These are phyloP conservation scores for Pardosa pseudoannulata DNA, from an alignment of 2,888 invertebrate species.

Conservation along the genomic window DNA sequence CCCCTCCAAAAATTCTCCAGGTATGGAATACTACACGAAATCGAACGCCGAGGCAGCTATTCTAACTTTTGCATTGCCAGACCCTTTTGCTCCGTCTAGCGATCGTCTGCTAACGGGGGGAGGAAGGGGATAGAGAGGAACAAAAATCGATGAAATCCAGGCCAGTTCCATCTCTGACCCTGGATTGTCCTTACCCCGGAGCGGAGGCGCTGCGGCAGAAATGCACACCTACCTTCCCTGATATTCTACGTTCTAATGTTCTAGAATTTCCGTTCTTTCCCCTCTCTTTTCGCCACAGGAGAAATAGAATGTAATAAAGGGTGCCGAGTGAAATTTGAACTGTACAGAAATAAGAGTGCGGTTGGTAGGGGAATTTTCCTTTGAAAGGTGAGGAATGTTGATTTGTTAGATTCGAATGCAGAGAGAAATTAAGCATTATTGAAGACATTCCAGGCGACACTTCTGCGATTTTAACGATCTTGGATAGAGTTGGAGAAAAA, in stretches of 20 bases:
- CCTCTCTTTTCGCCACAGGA: background rate
- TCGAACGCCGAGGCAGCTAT: conserved; percentile 6
- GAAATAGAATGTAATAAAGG: too few species aligned
- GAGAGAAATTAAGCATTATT: too few species aligned
- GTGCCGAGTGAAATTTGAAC: too few species aligned
- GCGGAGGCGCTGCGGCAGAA: background rate
- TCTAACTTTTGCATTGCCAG: conserved; percentile 15
- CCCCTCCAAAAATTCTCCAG: background rate
- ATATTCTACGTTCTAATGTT: background rate
- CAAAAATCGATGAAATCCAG: conserved; percentile 71
- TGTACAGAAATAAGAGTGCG: too few species aligned
- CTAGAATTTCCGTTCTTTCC: background rate
- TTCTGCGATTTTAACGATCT: too few species aligned
- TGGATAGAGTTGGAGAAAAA: too few species aligned
- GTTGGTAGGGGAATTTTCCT: too few species aligned
- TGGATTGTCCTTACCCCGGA: conserved; percentile 58
- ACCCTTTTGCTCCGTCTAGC: conserved; percentile 67
- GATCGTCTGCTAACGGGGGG: conserved; percentile 44
- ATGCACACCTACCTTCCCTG: conserved; percentile 4
- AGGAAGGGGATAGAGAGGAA: background rate
- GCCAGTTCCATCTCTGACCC: conserved; percentile 68
- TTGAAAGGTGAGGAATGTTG: too few species aligned
- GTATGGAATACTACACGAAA: background rate
- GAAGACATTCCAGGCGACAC: too few species aligned
- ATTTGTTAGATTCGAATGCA: too few species aligned